Evolutionary conservation across 2,888 invertebrate genomes (phyloP).

Genomic region (Dicyrtoma fusca): DNA sequence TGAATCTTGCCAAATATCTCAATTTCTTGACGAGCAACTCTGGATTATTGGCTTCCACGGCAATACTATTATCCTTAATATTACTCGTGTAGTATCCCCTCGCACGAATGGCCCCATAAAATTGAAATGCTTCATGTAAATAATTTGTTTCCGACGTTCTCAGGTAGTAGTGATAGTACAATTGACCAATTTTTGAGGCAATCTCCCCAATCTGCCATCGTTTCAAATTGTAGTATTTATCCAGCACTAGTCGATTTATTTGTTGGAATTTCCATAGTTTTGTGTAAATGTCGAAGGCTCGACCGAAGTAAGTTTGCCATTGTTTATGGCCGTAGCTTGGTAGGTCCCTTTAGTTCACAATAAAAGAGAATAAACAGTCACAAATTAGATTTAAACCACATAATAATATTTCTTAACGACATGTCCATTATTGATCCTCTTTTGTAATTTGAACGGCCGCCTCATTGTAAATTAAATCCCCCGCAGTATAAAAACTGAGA

Average conservation of each 20-base stretch:
- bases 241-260: conserved; percentile 85
- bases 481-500: too few relatives aligned
- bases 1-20: conserved; percentile 90
- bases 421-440: too few relatives aligned
- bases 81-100: conserved; percentile 42
- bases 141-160: conserved; percentile 96
- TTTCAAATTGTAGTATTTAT: conserved; percentile 91
- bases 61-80: conserved; percentile 58
- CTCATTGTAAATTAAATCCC: too few relatives aligned
- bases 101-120: conserved; percentile 87
- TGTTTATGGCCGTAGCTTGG: conserved; percentile 97
- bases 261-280: conserved; percentile 94
- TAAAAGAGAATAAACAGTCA: conserved; percentile 14
- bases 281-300: conserved; percentile 96
- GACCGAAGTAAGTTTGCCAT: conserved; percentile 96
- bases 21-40: conserved; percentile 97
- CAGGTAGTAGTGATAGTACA: conserved; percentile 97
- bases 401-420: too few relatives aligned
- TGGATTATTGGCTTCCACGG: conserved; percentile 59
- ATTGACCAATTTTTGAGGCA: conserved; percentile 96
- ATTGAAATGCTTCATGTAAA: conserved; percentile 92
- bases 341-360: conserved; percentile 73
- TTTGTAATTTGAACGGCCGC: too few relatives aligned
- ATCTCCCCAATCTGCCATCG: conserved; percentile 99
- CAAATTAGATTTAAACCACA: too few relatives aligned